A percentile compares a stretch with the other conserved stretches of the same genome.
These are phyloP conservation scores for Lasioglossum albipes DNA, from an alignment of 1,140 invertebrate species.

Conservation along the genomic window DNA sequence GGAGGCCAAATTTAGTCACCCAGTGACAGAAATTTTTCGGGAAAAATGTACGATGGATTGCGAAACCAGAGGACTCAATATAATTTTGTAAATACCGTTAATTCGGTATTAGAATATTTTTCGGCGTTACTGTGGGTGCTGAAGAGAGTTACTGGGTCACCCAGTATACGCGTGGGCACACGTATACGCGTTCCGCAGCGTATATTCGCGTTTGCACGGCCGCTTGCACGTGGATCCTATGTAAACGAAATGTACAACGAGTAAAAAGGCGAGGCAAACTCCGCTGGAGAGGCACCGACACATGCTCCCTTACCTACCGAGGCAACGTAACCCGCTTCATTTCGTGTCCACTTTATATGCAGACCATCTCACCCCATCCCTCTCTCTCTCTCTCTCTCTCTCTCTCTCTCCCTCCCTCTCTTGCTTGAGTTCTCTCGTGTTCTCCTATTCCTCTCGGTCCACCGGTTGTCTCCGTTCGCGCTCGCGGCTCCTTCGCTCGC, in stretches of 20 bases:
- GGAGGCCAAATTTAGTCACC: no score
- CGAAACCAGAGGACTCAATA: no score
- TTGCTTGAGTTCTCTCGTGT: conserved; percentile 4
- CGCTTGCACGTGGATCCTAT: conserved; percentile 56
- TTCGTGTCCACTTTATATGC: conserved; percentile 79
- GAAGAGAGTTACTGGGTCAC: no score
- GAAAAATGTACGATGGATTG: no score
- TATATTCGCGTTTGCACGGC: conserved; percentile 48
- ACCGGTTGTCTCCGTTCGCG: not conserved
- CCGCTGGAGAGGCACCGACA: conserved; percentile 50
- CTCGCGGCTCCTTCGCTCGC: not conserved
- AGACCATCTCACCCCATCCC: conserved; percentile 66
- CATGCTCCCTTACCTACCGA: conserved; percentile 53
- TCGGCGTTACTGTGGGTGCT: no score
- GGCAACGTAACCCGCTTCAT: conserved; percentile 73
- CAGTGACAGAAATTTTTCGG: no score
- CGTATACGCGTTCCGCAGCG: conserved; percentile 16
- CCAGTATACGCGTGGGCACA: not conserved
- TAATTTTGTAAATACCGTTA: no score
- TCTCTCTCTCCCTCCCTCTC: not conserved
- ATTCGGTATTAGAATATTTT: no score
- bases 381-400: not conserved
- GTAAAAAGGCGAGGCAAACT: conserved; percentile 61
- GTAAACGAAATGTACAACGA: conserved; percentile 66
- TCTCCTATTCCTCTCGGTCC: conserved; percentile 24